Conservation (phyloP, 2,113 vertebrate genomes). For the Lophius piscatorius region DNA sequence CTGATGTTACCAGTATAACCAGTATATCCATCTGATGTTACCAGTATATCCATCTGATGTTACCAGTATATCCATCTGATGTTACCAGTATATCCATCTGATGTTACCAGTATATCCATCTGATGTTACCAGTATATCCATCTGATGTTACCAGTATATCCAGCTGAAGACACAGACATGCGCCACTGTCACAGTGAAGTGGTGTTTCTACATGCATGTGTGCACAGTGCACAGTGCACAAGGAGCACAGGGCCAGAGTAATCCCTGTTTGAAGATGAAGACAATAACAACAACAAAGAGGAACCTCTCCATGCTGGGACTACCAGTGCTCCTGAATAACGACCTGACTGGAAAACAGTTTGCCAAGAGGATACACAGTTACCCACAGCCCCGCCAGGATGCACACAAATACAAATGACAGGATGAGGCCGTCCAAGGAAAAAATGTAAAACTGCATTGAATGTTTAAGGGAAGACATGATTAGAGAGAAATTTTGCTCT, state of each 20-base stretch:
- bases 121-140: too few relatives aligned
- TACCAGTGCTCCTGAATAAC: conserved; percentile 27
- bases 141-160: too few relatives aligned
- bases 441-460: neutral
- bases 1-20: too few relatives aligned
- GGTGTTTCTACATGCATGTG: conserved; percentile 4
- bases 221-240: conserved; percentile 19
- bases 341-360: conserved; percentile 17
- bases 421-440: neutral
- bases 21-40: too few relatives aligned
- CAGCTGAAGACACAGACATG: conserved; percentile 21
- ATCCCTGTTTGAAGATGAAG: conserved; percentile 30
- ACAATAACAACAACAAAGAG: conserved; percentile 38
- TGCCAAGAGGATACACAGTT: neutral
- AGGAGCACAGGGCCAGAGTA: conserved; percentile 16
- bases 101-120: too few relatives aligned
- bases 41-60: too few relatives aligned
- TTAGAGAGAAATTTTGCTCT: neutral
- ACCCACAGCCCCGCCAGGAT: neutral
- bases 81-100: too few relatives aligned
- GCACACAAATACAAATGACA: neutral
- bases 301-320: conserved; percentile 16
- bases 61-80: too few relatives aligned
- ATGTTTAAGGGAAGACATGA: conserved; percentile 12
- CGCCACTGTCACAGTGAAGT: conserved; percentile 14